Conservation (phyloP, 2,113 vertebrate genomes). For the Megaceryle maxima region DNA sequence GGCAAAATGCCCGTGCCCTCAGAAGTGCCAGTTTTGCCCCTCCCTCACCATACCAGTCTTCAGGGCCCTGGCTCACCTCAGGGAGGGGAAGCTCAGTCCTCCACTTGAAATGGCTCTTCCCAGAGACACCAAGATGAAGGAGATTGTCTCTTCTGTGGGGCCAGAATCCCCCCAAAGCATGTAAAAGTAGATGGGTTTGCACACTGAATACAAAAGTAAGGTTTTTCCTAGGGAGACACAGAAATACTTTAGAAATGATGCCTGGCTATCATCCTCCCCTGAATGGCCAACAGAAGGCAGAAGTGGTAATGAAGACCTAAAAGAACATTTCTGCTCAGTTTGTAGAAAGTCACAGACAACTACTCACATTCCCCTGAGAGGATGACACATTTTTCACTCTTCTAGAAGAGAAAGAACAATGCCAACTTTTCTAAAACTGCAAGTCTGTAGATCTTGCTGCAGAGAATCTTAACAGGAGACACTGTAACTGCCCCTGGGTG, state of each 20-base stretch:
- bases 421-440: neutral
- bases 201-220: neutral
- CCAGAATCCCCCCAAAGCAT: neutral
- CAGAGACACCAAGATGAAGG: neutral
- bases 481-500: neutral
- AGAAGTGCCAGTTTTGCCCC: neutral
- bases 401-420: neutral
- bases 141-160: neutral
- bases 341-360: neutral
- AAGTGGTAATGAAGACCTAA: neutral
- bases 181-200: neutral
- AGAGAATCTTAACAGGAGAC: neutral
- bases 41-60: neutral
- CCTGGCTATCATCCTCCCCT: neutral
- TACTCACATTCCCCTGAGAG: neutral
- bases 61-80: neutral
- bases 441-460: neutral
- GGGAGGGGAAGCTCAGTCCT: neutral
- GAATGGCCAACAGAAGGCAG: neutral
- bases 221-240: neutral
- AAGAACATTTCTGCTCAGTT: neutral
- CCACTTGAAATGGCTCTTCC: neutral
- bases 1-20: neutral
- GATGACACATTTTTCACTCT: neutral
- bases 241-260: neutral